Evolutionary conservation across 2,113 vertebrate species (phyloP), one percentile per base, ranked within the genome.

Genomic region (Marmota monax): DNA sequence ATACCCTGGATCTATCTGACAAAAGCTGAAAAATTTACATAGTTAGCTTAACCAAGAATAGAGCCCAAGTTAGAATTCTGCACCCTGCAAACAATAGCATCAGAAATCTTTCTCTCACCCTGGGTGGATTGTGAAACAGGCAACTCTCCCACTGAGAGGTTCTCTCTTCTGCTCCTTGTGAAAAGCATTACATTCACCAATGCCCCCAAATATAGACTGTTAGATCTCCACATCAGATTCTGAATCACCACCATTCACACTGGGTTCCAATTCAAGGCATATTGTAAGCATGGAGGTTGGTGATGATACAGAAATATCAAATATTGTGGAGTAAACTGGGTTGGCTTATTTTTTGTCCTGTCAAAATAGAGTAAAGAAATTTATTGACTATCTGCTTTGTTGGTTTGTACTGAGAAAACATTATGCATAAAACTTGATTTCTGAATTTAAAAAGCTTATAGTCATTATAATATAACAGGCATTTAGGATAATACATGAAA

Each of bases 321-420:
- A 77, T 83, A 78, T 83, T 74, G 6, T 23, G 22, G 70, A 65
- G 27, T 20, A 84, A 93, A 87, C 5, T 76, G 56, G 7, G 11
- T 61, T 76, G 45, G 39, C 23, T 63, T 6, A 70, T 48, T 34
- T 83, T 78, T 91, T 92, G 25, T 83, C 32, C 84, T 94, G 69
- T 82, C n/a, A 86, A 95, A 87, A 70, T 72, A 84, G 79, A 92
- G 96, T 72, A 84, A 84, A 92, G 96, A 76, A 0, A 91, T 85
- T 74, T 69, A 63, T 58, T 96, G 63, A 78, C 69, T 87, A 34
- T 58, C 11, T 83, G 0, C 7, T 53, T 67, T 58, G 72, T 42
- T 80, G 5, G 23, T 61, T 94, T 95, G 70, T 72, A 83, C 63
- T 70, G 23, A 84, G 11, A n/a, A 90, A 95, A 80, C 92, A n/a